Percentiles rank a stretch among this genome's conserved stretches.
phyloP scores from a whole-genome alignment of 2,113 vertebrate species.

The Pantherophis guttatus region DNA sequence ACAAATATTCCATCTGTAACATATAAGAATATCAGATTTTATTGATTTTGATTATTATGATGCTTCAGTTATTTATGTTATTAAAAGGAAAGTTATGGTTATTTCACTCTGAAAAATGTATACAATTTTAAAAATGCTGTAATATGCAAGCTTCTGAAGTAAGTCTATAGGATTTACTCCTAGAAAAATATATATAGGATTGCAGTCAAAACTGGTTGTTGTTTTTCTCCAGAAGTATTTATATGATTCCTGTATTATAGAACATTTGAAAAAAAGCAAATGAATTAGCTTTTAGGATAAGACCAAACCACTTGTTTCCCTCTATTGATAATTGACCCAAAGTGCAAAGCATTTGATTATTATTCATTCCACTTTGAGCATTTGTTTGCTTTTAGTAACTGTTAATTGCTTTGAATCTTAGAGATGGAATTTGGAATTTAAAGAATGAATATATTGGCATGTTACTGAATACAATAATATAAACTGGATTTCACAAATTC shows the following conservation, averaged over 20 bases:
- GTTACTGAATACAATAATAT: background rate
- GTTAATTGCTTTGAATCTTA: background rate
- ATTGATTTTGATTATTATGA: background rate
- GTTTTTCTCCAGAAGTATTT: background rate
- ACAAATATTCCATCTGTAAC: background rate
- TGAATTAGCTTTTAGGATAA: background rate
- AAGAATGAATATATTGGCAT: background rate
- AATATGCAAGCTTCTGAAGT: background rate
- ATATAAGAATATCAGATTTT: background rate
- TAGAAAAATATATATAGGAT: background rate
- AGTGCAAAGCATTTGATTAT: background rate
- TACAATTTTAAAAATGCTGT: background rate
- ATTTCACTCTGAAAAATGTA: background rate
- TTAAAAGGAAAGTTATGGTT: background rate
- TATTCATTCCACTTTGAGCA: background rate
- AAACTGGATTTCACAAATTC: background rate
- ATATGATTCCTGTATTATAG: background rate
- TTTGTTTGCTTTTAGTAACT: background rate
- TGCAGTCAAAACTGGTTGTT: background rate
- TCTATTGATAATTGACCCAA: background rate
- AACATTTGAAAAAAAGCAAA: background rate
- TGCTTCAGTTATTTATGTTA: background rate
- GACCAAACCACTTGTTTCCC: background rate
- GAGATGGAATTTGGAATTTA: background rate
- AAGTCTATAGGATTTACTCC: background rate